Evolutionary conservation across 2,113 vertebrate genomes (phyloP), one percentile per base, ranked within the genome.

Genomic region (Eudyptes chrysolophus): DNA sequence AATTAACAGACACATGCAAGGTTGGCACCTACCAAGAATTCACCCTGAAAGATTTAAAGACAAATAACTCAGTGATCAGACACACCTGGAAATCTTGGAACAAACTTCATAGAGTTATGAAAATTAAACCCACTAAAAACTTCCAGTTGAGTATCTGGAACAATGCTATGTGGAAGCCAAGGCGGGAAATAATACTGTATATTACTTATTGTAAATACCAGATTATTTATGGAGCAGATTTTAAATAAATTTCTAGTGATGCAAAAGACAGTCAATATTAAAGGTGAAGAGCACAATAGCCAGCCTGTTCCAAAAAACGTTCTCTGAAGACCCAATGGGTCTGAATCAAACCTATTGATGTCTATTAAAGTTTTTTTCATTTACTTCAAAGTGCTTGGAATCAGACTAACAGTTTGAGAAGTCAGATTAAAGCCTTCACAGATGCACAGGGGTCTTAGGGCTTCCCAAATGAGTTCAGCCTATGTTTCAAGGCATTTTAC

Each of bases 61-160:
- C 94, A 96, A 97, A 97, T 95, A 97, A 96, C 94, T 96, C 96
- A 84, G 85, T 95, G 97, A 96, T 95, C 96, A 97, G 95, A 96
- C 95, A 97, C 94, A 97, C 96, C 95, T 97, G 97, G 96, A 97
- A 97, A 97, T 96, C 96, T 97, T 97, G 97, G 95, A 97, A 95
- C 94, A 96, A 95, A 97, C 93, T 97, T 97, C 95, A 93, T 21
- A 97, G 89, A 97, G 93, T 96, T 96, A 95, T 89, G 87, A 97
- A 97, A 97, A 97, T 95, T 91, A 95, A 96, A 96, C 68, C 83
- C 8, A 8, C 75, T 93, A 93, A 97, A 97, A 97, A 96, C 94
- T 97, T 96, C 83, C 94, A 95, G 83, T 95, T 9, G 51, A 94
- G 55, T 87, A 55, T 77, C 70, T 95, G 79, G 77, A 97, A 94